Conservation (phyloP, 2,797 vertebrate species). For the Pseudochirops cupreus region DNA sequence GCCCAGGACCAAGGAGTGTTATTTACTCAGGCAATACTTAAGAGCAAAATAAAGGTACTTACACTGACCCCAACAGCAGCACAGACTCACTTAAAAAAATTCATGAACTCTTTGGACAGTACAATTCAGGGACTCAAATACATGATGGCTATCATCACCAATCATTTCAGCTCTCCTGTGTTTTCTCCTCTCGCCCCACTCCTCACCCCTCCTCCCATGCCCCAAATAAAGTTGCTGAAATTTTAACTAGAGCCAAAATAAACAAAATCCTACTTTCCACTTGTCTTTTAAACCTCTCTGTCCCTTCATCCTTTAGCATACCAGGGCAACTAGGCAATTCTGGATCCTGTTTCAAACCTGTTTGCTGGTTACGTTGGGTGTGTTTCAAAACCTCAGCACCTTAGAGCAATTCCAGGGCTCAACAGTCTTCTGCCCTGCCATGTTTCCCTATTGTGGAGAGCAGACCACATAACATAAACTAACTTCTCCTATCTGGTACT, state of each 20-base stretch:
- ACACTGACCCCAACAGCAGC: neutral
- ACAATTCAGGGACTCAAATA: neutral
- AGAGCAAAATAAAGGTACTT: neutral
- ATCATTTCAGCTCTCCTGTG: conserved; percentile 20
- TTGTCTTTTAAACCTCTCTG: conserved; percentile 4
- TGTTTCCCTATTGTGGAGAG: neutral
- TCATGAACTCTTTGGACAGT: neutral
- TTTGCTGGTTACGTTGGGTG: conserved; percentile 60
- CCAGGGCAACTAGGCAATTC: conserved; percentile 27
- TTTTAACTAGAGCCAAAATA: neutral
- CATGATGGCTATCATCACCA: neutral
- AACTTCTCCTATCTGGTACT: neutral
- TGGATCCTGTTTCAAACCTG: conserved; percentile 51
- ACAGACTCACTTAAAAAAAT: neutral
- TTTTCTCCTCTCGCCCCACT: neutral
- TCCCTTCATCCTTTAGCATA: conserved; percentile 16
- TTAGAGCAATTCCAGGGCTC: conserved; percentile 63
- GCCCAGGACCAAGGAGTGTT: neutral
- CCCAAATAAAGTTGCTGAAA: neutral
- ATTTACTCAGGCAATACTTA: conserved; percentile 31
- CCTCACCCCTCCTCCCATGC: neutral
- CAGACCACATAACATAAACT: neutral
- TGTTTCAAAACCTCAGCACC: conserved; percentile 59
- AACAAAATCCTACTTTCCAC: neutral
- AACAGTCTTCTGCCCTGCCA: neutral